These are phyloP conservation scores for Hephaestus fuliginosus DNA, from an alignment of 2,797 vertebrate genomes.

Conservation along the genomic window DNA sequence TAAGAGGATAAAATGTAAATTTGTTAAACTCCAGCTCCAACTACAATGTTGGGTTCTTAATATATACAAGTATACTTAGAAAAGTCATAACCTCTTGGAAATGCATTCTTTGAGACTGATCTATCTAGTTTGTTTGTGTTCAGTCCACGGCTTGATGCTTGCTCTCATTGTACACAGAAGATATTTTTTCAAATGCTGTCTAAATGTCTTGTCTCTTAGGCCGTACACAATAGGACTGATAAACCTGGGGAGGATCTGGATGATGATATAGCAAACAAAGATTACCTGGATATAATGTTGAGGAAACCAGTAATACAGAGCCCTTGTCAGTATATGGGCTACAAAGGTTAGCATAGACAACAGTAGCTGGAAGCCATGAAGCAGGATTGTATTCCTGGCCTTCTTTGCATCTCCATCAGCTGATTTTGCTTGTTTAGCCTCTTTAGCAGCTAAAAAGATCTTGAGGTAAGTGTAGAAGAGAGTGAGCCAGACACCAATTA, in stretches of 20 bases:
- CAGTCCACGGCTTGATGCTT: neutral
- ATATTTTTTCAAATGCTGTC: constrained; percentile 61
- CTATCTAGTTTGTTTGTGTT: neutral
- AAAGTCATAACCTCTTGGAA: too few relatives aligned
- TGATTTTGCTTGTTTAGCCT: constrained; percentile 52
- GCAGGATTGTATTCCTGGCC: constrained; percentile 73
- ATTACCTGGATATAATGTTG: neutral
- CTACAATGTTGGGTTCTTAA: too few relatives aligned
- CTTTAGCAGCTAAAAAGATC: constrained; percentile 66
- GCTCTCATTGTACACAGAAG: constrained; percentile 28
- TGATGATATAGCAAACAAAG: constrained; percentile 57
- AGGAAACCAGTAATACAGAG: constrained; percentile 33
- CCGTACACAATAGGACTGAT: constrained; percentile 76
- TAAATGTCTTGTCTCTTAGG: constrained; percentile 67
- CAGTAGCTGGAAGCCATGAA: constrained; percentile 73
- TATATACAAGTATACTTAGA: too few relatives aligned
- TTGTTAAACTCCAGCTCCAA: too few relatives aligned
- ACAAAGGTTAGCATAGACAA: constrained; percentile 69
- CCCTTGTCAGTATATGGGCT: fast-evolving
- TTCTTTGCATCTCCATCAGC: constrained; percentile 43
- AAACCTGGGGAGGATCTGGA: constrained; percentile 71
- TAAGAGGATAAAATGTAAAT: too few relatives aligned
- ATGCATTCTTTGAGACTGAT: neutral
- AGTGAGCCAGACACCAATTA: constrained; percentile 74
- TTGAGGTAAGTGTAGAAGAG: constrained; percentile 76